These are phyloP conservation scores for Melikaiella ostensackeni DNA, from an alignment of 2,888 invertebrate species.

Conservation along the genomic window DNA sequence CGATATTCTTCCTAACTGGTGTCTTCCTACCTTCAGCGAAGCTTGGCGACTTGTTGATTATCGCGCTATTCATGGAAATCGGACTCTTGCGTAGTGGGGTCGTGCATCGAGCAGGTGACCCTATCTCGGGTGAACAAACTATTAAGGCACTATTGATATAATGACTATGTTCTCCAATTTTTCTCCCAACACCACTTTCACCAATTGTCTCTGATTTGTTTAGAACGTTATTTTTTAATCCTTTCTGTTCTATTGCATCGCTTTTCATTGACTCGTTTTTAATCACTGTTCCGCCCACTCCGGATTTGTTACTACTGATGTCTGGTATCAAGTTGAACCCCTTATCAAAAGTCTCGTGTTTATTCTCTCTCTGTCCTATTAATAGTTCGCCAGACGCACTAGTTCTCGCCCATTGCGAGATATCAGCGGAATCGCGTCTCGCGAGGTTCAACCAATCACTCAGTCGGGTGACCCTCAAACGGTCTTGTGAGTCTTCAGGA, in stretches of 20 bases:
- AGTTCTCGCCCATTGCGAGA: conserved; percentile 36
- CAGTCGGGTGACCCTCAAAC: conserved; percentile 69
- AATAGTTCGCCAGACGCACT: conserved; percentile 48
- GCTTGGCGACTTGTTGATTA: conserved; percentile 66
- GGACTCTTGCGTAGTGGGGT: conserved; percentile 65
- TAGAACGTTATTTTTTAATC: no score
- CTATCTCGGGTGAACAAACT: conserved; percentile 45
- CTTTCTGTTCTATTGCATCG: conserved; percentile 3
- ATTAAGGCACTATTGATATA: conserved; percentile 56
- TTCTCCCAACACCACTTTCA: conserved; percentile 12
- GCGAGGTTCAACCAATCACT: conserved; percentile 75
- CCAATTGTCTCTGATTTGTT: background rate
- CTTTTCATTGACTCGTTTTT: conserved; percentile 40
- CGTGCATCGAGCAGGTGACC: conserved; percentile 53
- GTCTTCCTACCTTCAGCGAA: conserved; percentile 55
- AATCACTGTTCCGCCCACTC: conserved; percentile 8
- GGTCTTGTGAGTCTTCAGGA: conserved; percentile 57
- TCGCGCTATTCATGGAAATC: conserved; percentile 68
- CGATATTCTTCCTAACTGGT: conserved; percentile 52
- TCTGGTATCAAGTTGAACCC: conserved; percentile 16
- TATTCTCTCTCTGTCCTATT: conserved; percentile 42
- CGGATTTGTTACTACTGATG: conserved; percentile 33
- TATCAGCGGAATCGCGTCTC: conserved; percentile 58
- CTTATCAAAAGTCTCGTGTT: conserved; percentile 34
- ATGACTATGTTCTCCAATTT: conserved; percentile 36